A percentile compares a stretch with the other conserved stretches of the same genome.
Conservation (phyloP, 2,113 vertebrate species). For the Rhinolophus sinicus region DNA sequence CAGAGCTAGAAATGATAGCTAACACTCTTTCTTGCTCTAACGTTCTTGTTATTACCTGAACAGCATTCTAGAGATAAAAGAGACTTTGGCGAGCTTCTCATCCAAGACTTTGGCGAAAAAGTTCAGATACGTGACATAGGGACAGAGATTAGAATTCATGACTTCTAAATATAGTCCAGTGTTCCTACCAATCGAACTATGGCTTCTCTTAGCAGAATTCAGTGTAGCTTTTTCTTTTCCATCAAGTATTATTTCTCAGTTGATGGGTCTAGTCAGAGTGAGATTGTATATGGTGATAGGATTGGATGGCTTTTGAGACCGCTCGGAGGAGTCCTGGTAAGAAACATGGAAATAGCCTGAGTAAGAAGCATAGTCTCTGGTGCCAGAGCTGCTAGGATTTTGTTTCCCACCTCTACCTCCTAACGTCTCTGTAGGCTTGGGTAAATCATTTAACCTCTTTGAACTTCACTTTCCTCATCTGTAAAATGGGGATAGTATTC, state of each 20-base stretch:
- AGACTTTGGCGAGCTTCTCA: background rate
- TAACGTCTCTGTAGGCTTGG: background rate
- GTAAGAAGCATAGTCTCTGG: background rate
- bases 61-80: background rate
- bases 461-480: background rate
- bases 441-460: background rate
- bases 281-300: background rate
- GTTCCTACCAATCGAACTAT: background rate
- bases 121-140: background rate
- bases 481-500: background rate
- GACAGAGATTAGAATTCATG: background rate
- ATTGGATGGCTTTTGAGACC: background rate
- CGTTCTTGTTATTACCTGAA: background rate
- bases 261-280: background rate
- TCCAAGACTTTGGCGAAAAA: background rate
- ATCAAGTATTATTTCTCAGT: background rate
- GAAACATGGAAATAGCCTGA: background rate
- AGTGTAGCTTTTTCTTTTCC: background rate
- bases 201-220: background rate
- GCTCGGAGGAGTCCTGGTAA: background rate
- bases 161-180: background rate
- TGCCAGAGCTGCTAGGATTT: background rate
- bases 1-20: background rate
- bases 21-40: background rate
- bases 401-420: background rate